A percentile compares a stretch with the other conserved stretches of the same genome.
phyloP scores from a whole-genome alignment of 2,797 vertebrate species.

The Lepidocolaptes lacrymiger region DNA sequence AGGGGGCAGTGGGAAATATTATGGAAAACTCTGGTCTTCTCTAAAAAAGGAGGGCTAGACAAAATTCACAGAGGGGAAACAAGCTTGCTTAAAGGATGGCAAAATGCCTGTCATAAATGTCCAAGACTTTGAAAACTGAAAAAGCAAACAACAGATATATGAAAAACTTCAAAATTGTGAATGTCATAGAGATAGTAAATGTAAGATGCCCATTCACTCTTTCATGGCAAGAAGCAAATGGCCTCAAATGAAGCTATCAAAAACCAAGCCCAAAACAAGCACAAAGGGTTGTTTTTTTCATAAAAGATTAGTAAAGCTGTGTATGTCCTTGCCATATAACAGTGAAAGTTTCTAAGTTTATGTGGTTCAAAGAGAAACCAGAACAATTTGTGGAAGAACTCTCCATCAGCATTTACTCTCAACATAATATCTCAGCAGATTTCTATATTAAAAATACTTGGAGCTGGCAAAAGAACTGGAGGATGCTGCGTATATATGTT shows the following conservation, averaged over 20 bases:
- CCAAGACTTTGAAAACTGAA: background rate
- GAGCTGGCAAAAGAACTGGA: background rate
- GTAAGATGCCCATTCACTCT: background rate
- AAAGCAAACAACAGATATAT: background rate
- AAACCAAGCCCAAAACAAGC: background rate
- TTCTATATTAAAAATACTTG: background rate
- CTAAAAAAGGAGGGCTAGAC: background rate
- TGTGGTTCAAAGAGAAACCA: background rate
- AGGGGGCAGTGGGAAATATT: background rate
- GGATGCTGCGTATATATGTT: background rate
- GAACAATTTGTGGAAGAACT: background rate
- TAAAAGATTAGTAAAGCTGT: background rate
- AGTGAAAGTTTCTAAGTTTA: background rate
- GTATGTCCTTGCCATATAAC: background rate
- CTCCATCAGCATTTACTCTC: background rate
- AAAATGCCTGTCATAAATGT: background rate
- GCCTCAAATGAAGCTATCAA: background rate
- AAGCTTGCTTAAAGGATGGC: background rate
- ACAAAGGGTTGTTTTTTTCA: fast-evolving
- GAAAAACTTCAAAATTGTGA: background rate
- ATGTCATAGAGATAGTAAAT: background rate
- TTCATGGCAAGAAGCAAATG: background rate
- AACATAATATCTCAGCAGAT: background rate
- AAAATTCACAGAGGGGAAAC: background rate
- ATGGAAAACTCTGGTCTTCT: background rate